A percentile compares a stretch with the other conserved stretches of the same genome.
phyloP scores from a whole-genome alignment of 1,140 invertebrate genomes.

The Neodiprion lecontei region DNA sequence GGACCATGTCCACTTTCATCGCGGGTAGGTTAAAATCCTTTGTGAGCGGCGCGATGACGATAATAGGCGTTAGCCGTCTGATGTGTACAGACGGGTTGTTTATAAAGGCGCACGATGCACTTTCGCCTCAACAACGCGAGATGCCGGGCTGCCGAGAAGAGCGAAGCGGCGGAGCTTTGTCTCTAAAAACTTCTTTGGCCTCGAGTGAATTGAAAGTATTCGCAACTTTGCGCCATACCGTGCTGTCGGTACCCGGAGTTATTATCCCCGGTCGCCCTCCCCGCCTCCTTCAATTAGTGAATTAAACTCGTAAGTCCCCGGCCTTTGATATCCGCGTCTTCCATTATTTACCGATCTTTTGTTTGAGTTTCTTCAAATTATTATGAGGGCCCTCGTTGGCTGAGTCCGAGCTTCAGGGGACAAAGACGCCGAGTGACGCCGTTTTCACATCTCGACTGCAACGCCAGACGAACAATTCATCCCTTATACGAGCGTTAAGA shows the following conservation, averaged over 20 bases:
- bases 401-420: too few relatives aligned
- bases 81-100: conserved; percentile 1
- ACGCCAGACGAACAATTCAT: too few relatives aligned
- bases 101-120: neutral
- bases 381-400: conserved; percentile 29
- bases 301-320: conserved; percentile 38
- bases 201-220: conserved; percentile 33
- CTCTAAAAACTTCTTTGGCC: conserved; percentile 28
- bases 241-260: conserved; percentile 21
- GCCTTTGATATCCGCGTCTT: conserved; percentile 35
- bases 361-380: conserved; percentile 36
- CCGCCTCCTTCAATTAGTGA: conserved; percentile 37
- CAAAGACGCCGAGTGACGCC: too few relatives aligned
- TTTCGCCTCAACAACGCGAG: neutral
- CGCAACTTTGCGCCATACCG: conserved; percentile 27
- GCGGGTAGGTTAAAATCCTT: neutral
- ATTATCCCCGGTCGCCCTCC: conserved; percentile 27
- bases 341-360: conserved; percentile 39
- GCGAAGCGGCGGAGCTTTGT: neutral
- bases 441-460: too few relatives aligned
- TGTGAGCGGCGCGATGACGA: neutral
- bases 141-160: neutral
- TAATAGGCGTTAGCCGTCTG: neutral
- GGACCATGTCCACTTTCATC: too few relatives aligned
- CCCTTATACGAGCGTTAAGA: too few relatives aligned